These are phyloP conservation scores for Onchidella celtica DNA, from an alignment of 2,888 invertebrate species.

Conservation along the genomic window DNA sequence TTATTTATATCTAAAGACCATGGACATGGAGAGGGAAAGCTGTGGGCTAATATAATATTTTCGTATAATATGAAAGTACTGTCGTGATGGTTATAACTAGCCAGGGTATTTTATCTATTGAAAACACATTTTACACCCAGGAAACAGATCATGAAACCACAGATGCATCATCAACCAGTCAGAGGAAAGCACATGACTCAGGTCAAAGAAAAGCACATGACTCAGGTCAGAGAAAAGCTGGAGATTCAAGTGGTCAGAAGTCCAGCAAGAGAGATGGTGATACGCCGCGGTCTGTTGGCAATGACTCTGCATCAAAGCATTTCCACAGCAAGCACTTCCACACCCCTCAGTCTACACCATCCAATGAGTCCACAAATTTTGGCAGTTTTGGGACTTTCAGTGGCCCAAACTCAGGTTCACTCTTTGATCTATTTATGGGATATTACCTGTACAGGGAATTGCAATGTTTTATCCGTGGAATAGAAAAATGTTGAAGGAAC, in stretches of 20 bases:
- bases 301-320: slow-evolving; percentile 22
- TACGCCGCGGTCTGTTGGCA: background rate
- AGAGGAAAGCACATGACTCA: slow-evolving; percentile 11
- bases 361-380: slow-evolving; percentile 1
- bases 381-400: background rate
- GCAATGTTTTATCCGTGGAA: too few relatives aligned
- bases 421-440: too few relatives aligned
- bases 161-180: slow-evolving; percentile 35
- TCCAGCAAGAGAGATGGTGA: background rate
- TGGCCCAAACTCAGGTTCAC: too few relatives aligned
- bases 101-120: background rate
- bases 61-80: too few relatives aligned
- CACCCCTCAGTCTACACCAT: slow-evolving; percentile 9
- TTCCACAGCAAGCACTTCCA: slow-evolving; percentile 26
- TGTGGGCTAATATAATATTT: too few relatives aligned
- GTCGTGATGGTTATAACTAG: background rate
- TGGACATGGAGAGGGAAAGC: too few relatives aligned
- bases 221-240: background rate
- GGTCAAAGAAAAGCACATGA: background rate
- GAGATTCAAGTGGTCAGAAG: background rate
- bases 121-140: too few relatives aligned
- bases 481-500: too few relatives aligned
- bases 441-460: too few relatives aligned
- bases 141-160: slow-evolving; percentile 41
- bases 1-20: too few relatives aligned